phyloP scores from a whole-genome alignment of 2,797 vertebrate genomes.

The Rhadinocentrus ornatus region DNA sequence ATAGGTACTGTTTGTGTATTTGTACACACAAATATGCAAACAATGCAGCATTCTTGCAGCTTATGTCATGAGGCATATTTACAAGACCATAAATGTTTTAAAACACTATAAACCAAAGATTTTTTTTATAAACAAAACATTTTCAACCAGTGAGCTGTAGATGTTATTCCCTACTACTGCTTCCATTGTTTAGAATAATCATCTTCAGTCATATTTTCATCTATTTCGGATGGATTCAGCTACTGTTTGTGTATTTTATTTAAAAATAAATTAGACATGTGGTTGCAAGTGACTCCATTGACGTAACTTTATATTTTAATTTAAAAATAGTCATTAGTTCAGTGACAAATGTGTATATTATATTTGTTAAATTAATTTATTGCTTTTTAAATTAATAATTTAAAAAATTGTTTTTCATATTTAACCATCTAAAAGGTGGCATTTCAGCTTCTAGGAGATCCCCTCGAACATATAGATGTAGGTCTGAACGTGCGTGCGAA shows the following conservation, averaged over 20 bases:
- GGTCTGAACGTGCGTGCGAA: constrained; percentile 28
- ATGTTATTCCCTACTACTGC: neutral
- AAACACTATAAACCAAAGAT: neutral
- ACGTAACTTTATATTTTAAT: neutral
- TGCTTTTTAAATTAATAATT: neutral
- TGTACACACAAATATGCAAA: neutral
- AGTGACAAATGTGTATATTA: neutral
- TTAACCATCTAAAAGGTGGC: neutral
- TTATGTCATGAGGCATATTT: neutral
- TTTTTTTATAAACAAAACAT: neutral
- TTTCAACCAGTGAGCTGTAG: neutral
- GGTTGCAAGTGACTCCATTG: no score
- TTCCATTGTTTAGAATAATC: no score
- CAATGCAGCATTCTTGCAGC: neutral
- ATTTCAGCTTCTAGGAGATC: neutral
- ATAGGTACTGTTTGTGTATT: no score
- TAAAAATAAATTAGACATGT: no score
- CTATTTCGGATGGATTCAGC: neutral
- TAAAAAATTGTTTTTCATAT: neutral
- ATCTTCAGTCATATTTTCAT: neutral
- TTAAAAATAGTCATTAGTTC: constrained; percentile 3
- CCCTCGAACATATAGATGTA: neutral
- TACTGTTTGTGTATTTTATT: neutral
- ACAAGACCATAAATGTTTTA: neutral
- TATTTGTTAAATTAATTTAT: neutral